These are phyloP conservation scores for Perca fluviatilis DNA, from an alignment of 2,113 vertebrate genomes.

Conservation along the genomic window DNA sequence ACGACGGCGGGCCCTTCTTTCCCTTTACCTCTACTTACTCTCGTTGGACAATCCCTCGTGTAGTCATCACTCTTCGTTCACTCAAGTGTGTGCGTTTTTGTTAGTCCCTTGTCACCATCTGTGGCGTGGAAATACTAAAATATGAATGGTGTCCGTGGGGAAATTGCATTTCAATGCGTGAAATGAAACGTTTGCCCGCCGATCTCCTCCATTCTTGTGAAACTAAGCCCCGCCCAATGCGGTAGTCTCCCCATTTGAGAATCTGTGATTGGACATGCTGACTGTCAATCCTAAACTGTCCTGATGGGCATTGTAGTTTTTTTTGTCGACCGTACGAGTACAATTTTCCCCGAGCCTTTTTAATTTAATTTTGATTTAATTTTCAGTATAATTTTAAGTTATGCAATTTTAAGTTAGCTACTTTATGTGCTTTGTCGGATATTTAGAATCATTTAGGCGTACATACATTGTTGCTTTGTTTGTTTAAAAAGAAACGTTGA, in stretches of 20 bases:
- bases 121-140: background rate
- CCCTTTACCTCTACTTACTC: conserved; percentile 77
- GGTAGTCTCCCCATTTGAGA: conserved; percentile 37
- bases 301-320: conserved; percentile 70
- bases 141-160: background rate
- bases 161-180: conserved; percentile 60
- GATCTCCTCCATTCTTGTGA: conserved; percentile 77
- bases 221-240: conserved; percentile 70
- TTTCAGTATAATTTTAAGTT: background rate
- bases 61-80: conserved; percentile 35
- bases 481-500: background rate
- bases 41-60: conserved; percentile 73
- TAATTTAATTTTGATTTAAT: too few relatives aligned
- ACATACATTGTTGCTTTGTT: background rate
- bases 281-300: conserved; percentile 56
- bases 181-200: conserved; percentile 76
- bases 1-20: conserved; percentile 82
- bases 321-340: background rate
- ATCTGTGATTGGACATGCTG: conserved; percentile 65
- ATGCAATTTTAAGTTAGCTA: background rate
- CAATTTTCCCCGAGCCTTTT: background rate
- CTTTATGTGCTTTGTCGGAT: background rate
- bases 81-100: background rate
- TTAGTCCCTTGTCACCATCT: background rate
- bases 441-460: background rate